These are phyloP conservation scores for Cephus spinipes DNA, from an alignment of 2,888 invertebrate species.

Conservation along the genomic window DNA sequence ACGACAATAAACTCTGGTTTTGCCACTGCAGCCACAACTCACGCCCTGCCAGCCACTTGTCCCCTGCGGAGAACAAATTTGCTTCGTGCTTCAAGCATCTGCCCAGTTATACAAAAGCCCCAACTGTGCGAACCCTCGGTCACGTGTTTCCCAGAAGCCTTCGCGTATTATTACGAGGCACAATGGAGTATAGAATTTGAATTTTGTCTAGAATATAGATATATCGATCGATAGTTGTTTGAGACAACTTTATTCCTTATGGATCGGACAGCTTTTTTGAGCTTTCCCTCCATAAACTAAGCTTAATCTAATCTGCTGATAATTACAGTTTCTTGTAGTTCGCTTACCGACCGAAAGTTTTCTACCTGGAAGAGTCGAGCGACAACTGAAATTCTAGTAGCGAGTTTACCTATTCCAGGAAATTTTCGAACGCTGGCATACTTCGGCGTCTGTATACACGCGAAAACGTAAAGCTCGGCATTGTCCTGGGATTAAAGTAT, in stretches of 20 bases:
- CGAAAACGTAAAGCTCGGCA: conserved; percentile 34
- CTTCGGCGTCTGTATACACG: neutral
- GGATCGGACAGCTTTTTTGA: neutral
- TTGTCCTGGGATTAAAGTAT: conserved; percentile 45
- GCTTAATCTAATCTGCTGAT: neutral
- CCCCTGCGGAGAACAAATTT: neutral
- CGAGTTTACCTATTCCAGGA: neutral
- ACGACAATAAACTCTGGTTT: neutral
- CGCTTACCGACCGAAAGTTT: neutral
- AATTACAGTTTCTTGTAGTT: neutral
- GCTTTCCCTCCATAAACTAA: neutral
- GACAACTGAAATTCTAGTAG: neutral
- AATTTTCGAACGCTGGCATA: neutral
- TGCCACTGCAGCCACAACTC: neutral
- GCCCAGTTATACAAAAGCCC: neutral
- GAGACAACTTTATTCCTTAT: neutral
- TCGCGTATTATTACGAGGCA: neutral
- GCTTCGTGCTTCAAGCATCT: neutral
- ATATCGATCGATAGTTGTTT: neutral
- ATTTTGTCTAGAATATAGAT: neutral
- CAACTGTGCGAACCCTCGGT: neutral
- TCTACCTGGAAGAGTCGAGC: neutral
- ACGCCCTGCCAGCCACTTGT: neutral
- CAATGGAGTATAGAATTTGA: neutral
- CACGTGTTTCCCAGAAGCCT: neutral